Evolutionary conservation across 1,140 invertebrate genomes (phyloP).

Genomic region (Solenopsis invicta): DNA sequence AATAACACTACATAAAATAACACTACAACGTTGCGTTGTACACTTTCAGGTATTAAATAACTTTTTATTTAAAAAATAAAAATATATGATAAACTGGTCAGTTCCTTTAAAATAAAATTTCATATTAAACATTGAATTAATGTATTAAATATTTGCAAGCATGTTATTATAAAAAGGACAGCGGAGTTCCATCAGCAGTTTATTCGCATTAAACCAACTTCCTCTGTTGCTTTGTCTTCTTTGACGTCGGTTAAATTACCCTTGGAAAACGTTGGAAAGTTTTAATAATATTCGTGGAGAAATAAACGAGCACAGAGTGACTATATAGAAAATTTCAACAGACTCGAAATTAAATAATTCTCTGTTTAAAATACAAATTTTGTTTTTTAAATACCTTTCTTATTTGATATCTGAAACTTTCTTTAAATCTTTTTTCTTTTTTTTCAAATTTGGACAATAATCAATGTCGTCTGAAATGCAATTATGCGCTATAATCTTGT

Average conservation of each 20-base stretch:
- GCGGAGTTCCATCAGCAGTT: slow-evolving; percentile 22
- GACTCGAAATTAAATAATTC: slow-evolving; percentile 54
- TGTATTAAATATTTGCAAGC: slow-evolving; percentile 26
- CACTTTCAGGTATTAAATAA: background rate
- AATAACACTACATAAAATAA: slow-evolving; percentile 5
- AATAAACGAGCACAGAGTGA: slow-evolving; percentile 46
- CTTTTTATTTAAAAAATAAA: slow-evolving; percentile 4
- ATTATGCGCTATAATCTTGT: background rate
- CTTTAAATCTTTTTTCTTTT: slow-evolving; percentile 5
- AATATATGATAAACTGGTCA: background rate
- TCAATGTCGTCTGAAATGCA: background rate
- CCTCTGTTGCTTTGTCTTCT: slow-evolving; percentile 48
- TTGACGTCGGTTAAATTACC: slow-evolving; percentile 58
- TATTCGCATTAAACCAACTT: slow-evolving; percentile 55
- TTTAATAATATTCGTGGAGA: slow-evolving; percentile 56
- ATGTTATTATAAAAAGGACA: slow-evolving; percentile 37
- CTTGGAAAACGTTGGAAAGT: slow-evolving; percentile 59
- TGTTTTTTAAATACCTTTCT: background rate
- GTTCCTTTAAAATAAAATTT: slow-evolving; percentile 16
- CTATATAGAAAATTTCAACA: slow-evolving; percentile 33
- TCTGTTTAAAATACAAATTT: slow-evolving; percentile 20
- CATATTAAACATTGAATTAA: slow-evolving; percentile 32
- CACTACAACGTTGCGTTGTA: background rate
- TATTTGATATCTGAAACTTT: background rate
- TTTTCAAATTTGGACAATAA: background rate